phyloP scores from a whole-genome alignment of 2,113 vertebrate genomes.

The Poeciliopsis prolifica region DNA sequence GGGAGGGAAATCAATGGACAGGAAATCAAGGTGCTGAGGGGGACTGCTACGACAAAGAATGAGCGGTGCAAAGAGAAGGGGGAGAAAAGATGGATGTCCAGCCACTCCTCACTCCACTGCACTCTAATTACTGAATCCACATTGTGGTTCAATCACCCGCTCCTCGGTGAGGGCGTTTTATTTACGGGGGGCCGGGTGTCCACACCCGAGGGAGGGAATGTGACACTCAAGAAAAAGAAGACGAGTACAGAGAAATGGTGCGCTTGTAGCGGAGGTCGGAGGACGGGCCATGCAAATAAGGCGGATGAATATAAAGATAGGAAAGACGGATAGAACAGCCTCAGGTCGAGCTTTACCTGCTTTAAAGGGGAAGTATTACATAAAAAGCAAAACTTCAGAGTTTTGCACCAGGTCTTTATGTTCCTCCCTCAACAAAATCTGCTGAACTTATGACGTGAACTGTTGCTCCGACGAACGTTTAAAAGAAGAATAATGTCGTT shows the following conservation, averaged over 20 bases:
- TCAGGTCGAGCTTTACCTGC: no score
- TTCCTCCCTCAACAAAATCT: no score
- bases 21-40: constrained; percentile 23
- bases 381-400: no score
- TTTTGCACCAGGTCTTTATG: no score
- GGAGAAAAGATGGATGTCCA: constrained; percentile 41
- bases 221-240: background rate
- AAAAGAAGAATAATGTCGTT: no score
- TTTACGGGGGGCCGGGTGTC: constrained; percentile 3
- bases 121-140: constrained; percentile 59
- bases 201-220: background rate
- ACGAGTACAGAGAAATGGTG: constrained; percentile 1
- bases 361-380: no score
- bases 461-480: no score
- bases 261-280: background rate
- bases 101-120: constrained; percentile 51
- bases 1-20: constrained; percentile 45
- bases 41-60: constrained; percentile 17
- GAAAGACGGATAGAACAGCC: background rate
- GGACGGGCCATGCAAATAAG: background rate
- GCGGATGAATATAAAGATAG: background rate
- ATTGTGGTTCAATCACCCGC: constrained; percentile 45
- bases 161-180: constrained; percentile 21
- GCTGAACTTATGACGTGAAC: no score
- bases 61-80: constrained; percentile 20